Evolutionary conservation across 2,888 invertebrate species (phyloP).

Genomic region (Mycalesis mineus): DNA sequence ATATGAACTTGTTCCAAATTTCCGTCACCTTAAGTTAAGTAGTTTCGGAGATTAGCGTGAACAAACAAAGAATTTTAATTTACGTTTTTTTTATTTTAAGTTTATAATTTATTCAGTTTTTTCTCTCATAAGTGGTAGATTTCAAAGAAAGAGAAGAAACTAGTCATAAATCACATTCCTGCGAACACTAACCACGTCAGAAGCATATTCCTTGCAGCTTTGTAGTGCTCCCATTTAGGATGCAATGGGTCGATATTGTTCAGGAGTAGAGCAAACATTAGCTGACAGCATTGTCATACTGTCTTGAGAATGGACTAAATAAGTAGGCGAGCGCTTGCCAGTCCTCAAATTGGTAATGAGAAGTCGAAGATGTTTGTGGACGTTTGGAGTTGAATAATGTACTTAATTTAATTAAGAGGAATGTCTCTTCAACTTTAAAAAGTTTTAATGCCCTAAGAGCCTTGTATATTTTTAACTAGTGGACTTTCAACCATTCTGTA

Average conservation of each 20-base stretch:
- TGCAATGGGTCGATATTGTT: slow-evolving; percentile 27
- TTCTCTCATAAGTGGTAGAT: neutral
- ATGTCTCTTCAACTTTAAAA: no score
- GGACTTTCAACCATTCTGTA: no score
- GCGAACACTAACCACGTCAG: neutral
- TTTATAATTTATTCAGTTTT: no score
- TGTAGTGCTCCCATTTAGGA: slow-evolving; percentile 14
- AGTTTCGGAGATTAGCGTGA: no score
- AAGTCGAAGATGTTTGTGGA: neutral
- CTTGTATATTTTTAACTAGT: no score
- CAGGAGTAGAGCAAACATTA: slow-evolving; percentile 30
- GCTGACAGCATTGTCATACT: slow-evolving; percentile 12
- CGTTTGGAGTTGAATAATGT: neutral
- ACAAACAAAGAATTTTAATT: no score
- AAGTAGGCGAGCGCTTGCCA: neutral
- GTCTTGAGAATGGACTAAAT: slow-evolving; percentile 9
- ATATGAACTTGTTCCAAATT: no score
- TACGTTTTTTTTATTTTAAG: no score
- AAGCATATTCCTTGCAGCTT: neutral
- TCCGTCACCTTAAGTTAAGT: no score
- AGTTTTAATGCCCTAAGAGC: no score
- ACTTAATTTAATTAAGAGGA: no score
- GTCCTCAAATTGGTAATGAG: no score
- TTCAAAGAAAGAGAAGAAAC: neutral
- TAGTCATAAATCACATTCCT: neutral